Evolutionary conservation across 2,113 vertebrate genomes (phyloP).

Genomic region (Lepisosteus oculatus): DNA sequence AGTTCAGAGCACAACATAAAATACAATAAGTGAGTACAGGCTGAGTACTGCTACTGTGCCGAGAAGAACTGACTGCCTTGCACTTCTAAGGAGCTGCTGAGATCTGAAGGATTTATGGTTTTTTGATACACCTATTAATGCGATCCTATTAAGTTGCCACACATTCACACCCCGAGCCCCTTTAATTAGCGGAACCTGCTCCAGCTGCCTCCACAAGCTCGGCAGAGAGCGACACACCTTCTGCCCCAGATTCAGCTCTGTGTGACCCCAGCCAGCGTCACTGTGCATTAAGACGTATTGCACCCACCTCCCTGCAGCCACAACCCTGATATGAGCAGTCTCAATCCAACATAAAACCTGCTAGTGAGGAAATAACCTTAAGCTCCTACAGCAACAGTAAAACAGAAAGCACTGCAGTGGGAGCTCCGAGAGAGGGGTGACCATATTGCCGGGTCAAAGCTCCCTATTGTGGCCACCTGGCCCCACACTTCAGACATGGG

Average conservation of each 20-base stretch:
- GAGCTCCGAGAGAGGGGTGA: background rate
- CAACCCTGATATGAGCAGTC: background rate
- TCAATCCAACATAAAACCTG: background rate
- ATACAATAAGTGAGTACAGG: background rate
- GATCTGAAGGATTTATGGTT: background rate
- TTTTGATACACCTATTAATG: conserved; percentile 2
- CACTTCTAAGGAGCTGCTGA: background rate
- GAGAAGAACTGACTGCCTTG: background rate
- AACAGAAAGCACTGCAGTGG: conserved; percentile 2
- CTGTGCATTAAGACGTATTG: background rate
- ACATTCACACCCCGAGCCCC: background rate
- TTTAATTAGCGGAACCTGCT: background rate
- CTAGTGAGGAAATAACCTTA: background rate
- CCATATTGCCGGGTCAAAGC: conserved; percentile 10
- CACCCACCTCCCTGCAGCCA: conserved; percentile 3
- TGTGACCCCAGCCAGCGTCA: background rate
- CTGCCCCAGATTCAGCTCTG: background rate
- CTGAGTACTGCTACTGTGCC: background rate
- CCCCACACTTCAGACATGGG: conserved; percentile 12
- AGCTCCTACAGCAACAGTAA: background rate
- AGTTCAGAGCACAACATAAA: background rate
- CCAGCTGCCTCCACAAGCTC: background rate
- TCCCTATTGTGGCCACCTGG: conserved; percentile 23
- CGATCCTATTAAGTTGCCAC: background rate
- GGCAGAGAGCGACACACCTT: background rate